Conservation (phyloP, 2,888 invertebrate species). For the Boloria selene region DNA sequence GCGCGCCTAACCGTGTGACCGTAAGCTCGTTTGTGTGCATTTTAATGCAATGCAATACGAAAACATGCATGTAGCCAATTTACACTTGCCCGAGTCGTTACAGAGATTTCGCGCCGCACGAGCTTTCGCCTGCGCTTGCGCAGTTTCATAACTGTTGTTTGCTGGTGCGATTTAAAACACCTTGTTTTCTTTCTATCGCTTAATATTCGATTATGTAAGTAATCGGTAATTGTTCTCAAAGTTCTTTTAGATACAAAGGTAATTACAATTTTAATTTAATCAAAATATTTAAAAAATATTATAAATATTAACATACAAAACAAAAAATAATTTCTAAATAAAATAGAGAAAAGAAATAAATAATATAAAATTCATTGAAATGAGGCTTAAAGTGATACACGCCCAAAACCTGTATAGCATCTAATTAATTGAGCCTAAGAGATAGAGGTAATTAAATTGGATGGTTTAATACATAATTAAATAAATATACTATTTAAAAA, state of each 20-base stretch:
- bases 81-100: constrained; percentile 53
- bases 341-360: not conserved
- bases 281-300: too few species aligned
- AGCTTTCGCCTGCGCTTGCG: constrained; percentile 48
- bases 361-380: not conserved
- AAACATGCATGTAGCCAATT: constrained; percentile 64
- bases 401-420: not conserved
- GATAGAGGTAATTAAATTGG: constrained; percentile 9
- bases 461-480: constrained; percentile 16
- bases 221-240: too few species aligned
- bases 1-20: constrained; percentile 80
- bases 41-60: constrained; percentile 69
- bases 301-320: too few species aligned
- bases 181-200: too few species aligned
- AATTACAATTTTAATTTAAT: too few species aligned
- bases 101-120: constrained; percentile 51
- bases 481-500: constrained; percentile 13
- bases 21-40: constrained; percentile 76
- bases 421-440: not conserved
- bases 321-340: too few species aligned
- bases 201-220: too few species aligned
- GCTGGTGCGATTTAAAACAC: constrained; percentile 3
- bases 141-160: constrained; percentile 42
- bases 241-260: not conserved
- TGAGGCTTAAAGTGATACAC: not conserved